A percentile compares a stretch with the other conserved stretches of the same genome.
phyloP scores from a whole-genome alignment of 2,113 vertebrate genomes.

The Myodes glareolus region DNA sequence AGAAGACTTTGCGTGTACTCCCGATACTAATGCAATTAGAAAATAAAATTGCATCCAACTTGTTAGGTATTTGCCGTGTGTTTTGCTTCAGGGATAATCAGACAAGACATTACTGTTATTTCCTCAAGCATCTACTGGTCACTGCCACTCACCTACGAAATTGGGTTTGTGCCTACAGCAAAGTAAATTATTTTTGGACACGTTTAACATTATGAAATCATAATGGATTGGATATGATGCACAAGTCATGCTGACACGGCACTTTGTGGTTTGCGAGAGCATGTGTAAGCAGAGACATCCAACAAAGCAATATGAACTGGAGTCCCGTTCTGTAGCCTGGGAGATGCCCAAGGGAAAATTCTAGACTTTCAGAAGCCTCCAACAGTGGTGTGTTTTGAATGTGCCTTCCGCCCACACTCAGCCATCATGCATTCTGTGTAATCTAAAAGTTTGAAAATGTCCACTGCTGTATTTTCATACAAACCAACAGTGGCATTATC shows the following conservation, averaged over 20 bases:
- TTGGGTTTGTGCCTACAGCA: neutral
- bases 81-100: neutral
- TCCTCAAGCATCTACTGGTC: neutral
- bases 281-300: neutral
- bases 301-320: neutral
- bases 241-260: neutral
- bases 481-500: neutral
- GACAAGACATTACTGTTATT: too few species aligned
- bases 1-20: neutral
- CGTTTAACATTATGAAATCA: neutral
- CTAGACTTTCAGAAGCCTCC: neutral
- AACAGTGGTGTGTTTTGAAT: rapidly evolving
- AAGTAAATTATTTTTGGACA: neutral
- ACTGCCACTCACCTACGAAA: neutral
- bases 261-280: neutral
- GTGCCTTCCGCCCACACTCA: rapidly evolving
- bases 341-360: neutral
- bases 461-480: neutral
- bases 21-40: slow-evolving; percentile 35
- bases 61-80: neutral
- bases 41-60: slow-evolving; percentile 25
- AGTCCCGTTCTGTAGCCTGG: neutral
- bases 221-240: neutral
- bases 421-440: neutral
- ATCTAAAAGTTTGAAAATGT: neutral